phyloP scores from a whole-genome alignment of 2,888 invertebrate species.

The Agonopterix heracliana region DNA sequence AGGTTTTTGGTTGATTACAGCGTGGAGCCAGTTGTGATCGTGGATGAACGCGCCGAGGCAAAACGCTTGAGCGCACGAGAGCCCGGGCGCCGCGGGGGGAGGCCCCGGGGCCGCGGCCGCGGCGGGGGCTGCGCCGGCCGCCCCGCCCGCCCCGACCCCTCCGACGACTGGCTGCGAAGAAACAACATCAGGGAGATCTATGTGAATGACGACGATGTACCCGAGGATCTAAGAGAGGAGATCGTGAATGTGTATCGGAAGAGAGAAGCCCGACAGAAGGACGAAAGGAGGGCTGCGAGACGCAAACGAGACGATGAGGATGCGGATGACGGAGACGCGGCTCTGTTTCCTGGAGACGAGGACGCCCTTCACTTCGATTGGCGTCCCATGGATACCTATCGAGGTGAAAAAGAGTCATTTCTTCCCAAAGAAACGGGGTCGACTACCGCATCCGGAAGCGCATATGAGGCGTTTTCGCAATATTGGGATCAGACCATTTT shows the following conservation, averaged over 20 bases:
- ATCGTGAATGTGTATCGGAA: neutral
- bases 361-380: neutral
- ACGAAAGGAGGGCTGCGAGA: too few species aligned
- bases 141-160: too few species aligned
- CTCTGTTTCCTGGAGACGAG: neutral
- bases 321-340: neutral
- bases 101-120: too few species aligned
- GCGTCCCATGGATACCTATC: neutral
- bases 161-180: too few species aligned
- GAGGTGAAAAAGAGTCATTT: neutral
- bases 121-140: too few species aligned
- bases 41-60: too few species aligned
- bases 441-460: neutral
- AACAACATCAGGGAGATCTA: too few species aligned
- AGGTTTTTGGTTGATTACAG: too few species aligned
- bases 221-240: neutral
- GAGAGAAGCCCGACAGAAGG: neutral
- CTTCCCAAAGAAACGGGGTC: neutral
- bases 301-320: neutral
- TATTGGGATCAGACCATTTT: conserved; percentile 12
- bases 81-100: too few species aligned
- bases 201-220: neutral
- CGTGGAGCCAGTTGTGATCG: too few species aligned
- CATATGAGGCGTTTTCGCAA: conserved; percentile 8
- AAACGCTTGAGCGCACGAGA: too few species aligned